Conservation (phyloP, 2,797 vertebrate genomes). For the Syngnathus rostellatus region DNA sequence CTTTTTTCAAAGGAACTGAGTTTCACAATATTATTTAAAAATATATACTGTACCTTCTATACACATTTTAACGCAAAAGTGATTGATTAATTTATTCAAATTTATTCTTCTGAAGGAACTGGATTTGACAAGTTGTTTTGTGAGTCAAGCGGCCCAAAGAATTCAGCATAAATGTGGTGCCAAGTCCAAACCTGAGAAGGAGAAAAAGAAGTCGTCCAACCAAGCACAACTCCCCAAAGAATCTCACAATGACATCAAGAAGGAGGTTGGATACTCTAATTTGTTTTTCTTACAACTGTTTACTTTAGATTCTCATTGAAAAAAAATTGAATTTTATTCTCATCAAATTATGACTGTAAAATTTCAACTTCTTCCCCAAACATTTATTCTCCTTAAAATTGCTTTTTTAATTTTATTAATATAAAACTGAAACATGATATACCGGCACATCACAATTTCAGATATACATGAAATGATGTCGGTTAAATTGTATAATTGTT, state of each 20-base stretch:
- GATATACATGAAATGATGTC: neutral
- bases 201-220: conserved; percentile 38
- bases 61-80: no score
- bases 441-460: no score
- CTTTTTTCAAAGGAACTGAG: no score
- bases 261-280: conserved; percentile 28
- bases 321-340: neutral
- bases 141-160: conserved; percentile 68
- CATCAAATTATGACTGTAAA: neutral
- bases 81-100: no score
- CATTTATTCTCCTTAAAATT: neutral
- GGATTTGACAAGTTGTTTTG: conserved; percentile 70
- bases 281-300: neutral
- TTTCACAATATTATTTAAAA: no score
- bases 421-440: neutral
- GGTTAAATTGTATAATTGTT: neutral
- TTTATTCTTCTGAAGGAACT: conserved; percentile 23
- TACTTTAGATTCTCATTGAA: neutral
- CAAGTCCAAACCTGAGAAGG: conserved; percentile 46
- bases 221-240: conserved; percentile 24
- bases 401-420: neutral
- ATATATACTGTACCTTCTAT: no score
- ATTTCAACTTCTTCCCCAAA: neutral
- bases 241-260: conserved; percentile 9
- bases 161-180: conserved; percentile 62